These are phyloP conservation scores for Nephrocerus scutellatus DNA, from an alignment of 2,888 invertebrate genomes.

Conservation along the genomic window DNA sequence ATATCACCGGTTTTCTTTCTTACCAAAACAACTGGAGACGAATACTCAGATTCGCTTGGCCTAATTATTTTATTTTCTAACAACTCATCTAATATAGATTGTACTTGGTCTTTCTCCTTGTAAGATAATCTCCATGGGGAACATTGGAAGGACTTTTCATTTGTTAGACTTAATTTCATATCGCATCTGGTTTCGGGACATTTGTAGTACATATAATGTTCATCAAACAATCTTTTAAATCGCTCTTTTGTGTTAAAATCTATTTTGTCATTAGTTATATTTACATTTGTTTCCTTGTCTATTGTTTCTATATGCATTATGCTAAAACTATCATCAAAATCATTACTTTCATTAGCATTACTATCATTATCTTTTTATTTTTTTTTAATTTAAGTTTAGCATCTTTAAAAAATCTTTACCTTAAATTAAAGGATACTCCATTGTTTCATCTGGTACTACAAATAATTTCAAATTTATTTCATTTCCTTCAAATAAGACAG, in stretches of 20 bases:
- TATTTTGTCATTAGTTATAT: neutral
- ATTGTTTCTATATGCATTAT: neutral
- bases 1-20: constrained; percentile 16
- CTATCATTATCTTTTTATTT: neutral
- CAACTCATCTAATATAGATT: constrained; percentile 6
- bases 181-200: neutral
- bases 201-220: neutral
- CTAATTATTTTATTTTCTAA: constrained; percentile 7
- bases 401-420: neutral
- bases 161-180: constrained; percentile 5
- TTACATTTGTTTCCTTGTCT: neutral
- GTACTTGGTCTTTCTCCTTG: constrained; percentile 7
- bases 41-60: constrained; percentile 8
- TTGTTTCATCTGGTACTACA: constrained; percentile 4
- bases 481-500: neutral
- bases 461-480: neutral
- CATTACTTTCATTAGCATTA: neutral
- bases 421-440: neutral
- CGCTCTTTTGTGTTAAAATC: neutral
- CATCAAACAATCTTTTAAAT: neutral
- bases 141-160: constrained; percentile 13
- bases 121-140: constrained; percentile 9
- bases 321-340: neutral
- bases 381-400: neutral
- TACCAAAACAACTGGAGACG: constrained; percentile 18